These are phyloP conservation scores for Heliconius congener DNA, from an alignment of 1,140 invertebrate species.

Conservation along the genomic window DNA sequence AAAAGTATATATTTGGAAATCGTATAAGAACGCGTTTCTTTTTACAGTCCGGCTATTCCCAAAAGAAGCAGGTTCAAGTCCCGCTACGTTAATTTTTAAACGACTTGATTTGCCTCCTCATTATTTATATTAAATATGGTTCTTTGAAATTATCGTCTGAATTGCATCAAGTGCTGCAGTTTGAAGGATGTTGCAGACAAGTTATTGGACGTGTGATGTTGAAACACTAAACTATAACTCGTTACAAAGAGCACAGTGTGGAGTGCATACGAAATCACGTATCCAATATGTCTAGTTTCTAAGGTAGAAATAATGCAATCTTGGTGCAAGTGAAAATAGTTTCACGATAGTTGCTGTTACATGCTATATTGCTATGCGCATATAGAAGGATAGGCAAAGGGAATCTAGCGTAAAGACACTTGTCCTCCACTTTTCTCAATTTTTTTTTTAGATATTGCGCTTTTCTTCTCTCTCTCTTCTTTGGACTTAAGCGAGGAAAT, in stretches of 20 bases:
- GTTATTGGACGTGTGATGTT: neutral
- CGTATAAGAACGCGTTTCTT: no score
- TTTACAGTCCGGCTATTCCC: no score
- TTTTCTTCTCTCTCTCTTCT: no score
- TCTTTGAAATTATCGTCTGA: neutral
- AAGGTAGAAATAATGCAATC: neutral
- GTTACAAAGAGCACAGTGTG: neutral
- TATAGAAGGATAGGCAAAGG: neutral
- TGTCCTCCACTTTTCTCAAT: no score
- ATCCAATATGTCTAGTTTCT: neutral
- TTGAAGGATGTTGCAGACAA: neutral
- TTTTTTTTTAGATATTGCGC: no score
- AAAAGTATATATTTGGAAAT: no score
- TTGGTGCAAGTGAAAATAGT: neutral
- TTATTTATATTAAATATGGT: neutral
- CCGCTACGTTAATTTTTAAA: no score
- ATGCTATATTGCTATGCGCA: neutral
- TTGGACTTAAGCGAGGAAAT: no score
- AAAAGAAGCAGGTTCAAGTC: no score
- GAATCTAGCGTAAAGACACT: no score
- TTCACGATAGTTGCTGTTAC: neutral
- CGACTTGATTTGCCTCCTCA: neutral
- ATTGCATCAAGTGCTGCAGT: slow-evolving; percentile 1
- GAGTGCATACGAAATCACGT: neutral
- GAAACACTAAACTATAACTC: slow-evolving; percentile 5